phyloP scores from a whole-genome alignment of 2,888 invertebrate species.

The Pammene fasciana region DNA sequence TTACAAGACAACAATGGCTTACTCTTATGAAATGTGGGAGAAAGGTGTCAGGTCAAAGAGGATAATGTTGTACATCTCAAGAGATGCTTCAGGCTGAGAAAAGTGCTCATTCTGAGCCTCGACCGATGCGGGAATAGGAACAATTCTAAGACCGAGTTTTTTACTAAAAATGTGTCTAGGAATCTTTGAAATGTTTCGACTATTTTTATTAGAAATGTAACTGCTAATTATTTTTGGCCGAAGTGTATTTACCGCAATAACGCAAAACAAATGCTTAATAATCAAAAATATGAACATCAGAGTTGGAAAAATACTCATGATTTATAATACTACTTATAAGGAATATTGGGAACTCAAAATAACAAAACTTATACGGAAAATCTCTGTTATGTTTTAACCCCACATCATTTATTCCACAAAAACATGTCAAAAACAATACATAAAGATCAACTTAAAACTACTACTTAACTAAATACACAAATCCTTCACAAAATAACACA shows the following conservation, averaged over 20 bases:
- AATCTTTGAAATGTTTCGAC: not conserved
- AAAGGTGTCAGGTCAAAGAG: constrained; percentile 22
- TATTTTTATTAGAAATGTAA: not conserved
- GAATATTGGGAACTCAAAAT: too few species aligned
- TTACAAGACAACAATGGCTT: not conserved
- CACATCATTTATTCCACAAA: too few species aligned
- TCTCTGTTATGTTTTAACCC: too few species aligned
- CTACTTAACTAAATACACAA: too few species aligned
- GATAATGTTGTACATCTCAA: constrained; percentile 20
- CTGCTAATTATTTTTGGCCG: not conserved
- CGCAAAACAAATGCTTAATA: too few species aligned
- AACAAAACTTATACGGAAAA: too few species aligned
- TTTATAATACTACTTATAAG: too few species aligned
- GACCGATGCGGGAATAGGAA: constrained; percentile 1
- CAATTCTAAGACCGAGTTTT: constrained; percentile 12
- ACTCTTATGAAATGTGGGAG: constrained; percentile 5
- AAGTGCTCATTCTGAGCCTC: constrained; percentile 8
- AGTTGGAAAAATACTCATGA: too few species aligned
- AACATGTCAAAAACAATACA: too few species aligned
- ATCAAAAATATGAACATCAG: too few species aligned
- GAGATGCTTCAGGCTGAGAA: constrained; percentile 1
- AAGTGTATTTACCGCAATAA: not conserved
- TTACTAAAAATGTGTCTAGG: not conserved
- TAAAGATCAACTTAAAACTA: too few species aligned
- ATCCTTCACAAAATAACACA: too few species aligned